Evolutionary conservation across 2,113 vertebrate genomes (phyloP).

Genomic region (Hydrochoerus hydrochaeris): DNA sequence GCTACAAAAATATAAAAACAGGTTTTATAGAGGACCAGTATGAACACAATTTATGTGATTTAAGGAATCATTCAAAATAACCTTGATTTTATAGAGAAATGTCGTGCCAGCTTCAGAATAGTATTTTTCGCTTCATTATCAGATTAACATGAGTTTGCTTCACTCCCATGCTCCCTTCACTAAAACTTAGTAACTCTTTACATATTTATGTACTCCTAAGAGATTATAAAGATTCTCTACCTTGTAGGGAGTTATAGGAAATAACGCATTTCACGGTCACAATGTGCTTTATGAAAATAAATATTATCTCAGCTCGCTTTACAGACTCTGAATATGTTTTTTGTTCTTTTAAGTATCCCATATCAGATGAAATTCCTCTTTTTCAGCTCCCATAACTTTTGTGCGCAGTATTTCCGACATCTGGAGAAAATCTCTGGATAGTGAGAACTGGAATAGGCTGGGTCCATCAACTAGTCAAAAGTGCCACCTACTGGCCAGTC

Average conservation of each 20-base stretch:
- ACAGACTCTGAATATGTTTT: conserved; percentile 32
- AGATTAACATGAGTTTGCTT: conserved; percentile 15
- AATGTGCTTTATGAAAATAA: conserved; percentile 51
- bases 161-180: background rate
- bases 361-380: conserved; percentile 39
- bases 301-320: conserved; percentile 52
- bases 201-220: conserved; percentile 40
- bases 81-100: background rate
- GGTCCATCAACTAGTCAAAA: conserved; percentile 82
- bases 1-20: conserved; percentile 35
- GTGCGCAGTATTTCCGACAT: background rate
- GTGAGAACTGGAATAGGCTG: background rate
- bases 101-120: background rate
- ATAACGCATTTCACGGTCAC: conserved; percentile 47
- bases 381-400: conserved; percentile 57
- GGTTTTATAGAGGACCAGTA: conserved; percentile 21
- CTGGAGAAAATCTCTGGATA: conserved; percentile 69
- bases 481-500: conserved; percentile 87
- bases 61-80: conserved; percentile 30
- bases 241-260: background rate
- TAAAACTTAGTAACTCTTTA: background rate
- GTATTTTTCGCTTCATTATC: background rate
- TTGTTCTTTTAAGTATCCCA: conserved; percentile 23
- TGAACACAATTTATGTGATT: background rate
- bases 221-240: conserved; percentile 44